Conservation (phyloP, 2,113 vertebrate genomes). For the Aegithalos caudatus region DNA sequence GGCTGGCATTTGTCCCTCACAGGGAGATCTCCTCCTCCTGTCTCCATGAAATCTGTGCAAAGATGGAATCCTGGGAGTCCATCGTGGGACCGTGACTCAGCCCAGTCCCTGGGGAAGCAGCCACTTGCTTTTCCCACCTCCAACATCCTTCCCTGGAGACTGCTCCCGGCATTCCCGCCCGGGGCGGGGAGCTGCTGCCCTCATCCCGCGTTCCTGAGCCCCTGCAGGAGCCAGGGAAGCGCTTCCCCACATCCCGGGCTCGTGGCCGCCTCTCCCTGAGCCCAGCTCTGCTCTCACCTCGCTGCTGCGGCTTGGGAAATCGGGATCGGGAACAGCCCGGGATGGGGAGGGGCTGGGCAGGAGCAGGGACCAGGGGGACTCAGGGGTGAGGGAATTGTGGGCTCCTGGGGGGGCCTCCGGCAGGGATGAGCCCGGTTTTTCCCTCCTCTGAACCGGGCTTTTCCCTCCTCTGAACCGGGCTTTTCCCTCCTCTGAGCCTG, state of each 20-base stretch:
- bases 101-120: fast-evolving
- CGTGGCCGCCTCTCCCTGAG: neutral
- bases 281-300: neutral
- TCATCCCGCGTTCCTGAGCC: fast-evolving
- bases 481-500: neutral
- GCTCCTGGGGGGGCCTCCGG: neutral
- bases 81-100: neutral
- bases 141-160: neutral
- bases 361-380: neutral
- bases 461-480: neutral
- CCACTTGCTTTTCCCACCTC: neutral
- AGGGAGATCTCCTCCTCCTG: fast-evolving
- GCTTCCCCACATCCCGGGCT: neutral
- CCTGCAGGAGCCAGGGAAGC: neutral
- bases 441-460: neutral
- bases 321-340: neutral
- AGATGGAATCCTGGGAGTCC: neutral
- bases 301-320: slow-evolving; percentile 21
- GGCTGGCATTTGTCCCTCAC: fast-evolving
- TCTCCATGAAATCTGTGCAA: neutral
- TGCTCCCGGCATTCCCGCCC: neutral
- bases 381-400: neutral
- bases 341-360: neutral
- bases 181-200: too few relatives aligned
- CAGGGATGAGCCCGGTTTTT: neutral